Evolutionary conservation across 2,113 vertebrate genomes (phyloP).

Genomic region (Hyperopisus bebe): DNA sequence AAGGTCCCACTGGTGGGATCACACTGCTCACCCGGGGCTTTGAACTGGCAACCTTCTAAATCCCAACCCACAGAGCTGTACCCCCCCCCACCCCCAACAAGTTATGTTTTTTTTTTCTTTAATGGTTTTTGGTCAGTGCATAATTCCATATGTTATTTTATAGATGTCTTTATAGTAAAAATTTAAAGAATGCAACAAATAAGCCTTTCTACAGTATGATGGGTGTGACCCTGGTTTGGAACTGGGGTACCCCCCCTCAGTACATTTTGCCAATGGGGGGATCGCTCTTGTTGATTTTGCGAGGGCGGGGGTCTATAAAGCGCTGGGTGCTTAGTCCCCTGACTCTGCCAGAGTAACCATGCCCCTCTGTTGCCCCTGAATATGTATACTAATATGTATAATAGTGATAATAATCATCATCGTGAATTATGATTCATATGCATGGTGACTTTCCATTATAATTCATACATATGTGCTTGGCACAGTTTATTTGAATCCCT

Average conservation of each 20-base stretch:
- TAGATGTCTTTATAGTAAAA: background rate
- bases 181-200: background rate
- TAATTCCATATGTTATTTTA: background rate
- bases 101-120: too few species aligned
- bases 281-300: too few species aligned
- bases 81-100: too few species aligned
- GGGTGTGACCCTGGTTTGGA: background rate
- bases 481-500: background rate
- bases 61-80: too few species aligned
- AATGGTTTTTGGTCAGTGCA: too few species aligned
- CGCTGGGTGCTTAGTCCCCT: too few species aligned
- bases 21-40: too few species aligned
- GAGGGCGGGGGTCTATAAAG: too few species aligned
- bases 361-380: background rate
- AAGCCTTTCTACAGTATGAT: background rate
- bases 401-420: background rate
- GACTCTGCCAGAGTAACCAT: too few species aligned
- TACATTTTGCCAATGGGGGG: background rate
- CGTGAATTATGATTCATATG: background rate
- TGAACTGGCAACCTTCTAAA: too few species aligned
- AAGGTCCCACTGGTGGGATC: too few species aligned
- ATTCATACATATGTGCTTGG: background rate
- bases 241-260: background rate
- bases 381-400: background rate
- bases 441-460: background rate